Percentiles rank a stretch among this genome's conserved stretches.
phyloP scores from a whole-genome alignment of 1,140 invertebrate species.

The Tenebrio molitor region DNA sequence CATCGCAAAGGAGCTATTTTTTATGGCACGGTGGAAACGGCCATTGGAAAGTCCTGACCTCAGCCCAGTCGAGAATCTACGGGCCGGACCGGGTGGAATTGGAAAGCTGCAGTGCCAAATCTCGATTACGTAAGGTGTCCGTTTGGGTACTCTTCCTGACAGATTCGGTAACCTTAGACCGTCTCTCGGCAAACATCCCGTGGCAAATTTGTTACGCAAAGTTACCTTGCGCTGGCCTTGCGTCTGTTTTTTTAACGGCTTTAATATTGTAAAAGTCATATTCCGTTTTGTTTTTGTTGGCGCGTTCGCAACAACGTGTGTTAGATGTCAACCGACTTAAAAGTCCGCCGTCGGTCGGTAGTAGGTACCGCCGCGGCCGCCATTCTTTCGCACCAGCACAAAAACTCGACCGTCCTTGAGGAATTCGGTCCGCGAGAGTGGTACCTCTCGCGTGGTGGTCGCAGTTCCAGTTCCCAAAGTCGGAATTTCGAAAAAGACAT shows the following conservation, averaged over 20 bases:
- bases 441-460: neutral
- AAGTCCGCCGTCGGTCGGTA: no score
- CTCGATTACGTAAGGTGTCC: no score
- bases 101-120: no score
- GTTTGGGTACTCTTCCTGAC: no score
- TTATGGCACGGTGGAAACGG: no score
- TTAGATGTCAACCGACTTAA: neutral
- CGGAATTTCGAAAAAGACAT: constrained; percentile 4
- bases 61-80: no score
- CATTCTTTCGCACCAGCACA: no score
- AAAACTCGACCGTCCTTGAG: constrained; percentile 1
- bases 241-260: neutral
- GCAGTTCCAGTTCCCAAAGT: constrained; percentile 3
- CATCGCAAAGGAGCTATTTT: no score
- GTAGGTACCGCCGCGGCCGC: no score
- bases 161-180: neutral
- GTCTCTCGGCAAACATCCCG: neutral
- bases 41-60: no score
- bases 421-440: constrained; percentile 9
- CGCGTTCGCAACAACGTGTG: neutral
- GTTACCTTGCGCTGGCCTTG: constrained; percentile 11
- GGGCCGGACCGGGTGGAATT: no score
- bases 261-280: neutral
- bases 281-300: neutral
- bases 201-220: neutral